Conservation (phyloP, 2,797 vertebrate genomes). For the Jordanella pulchra region DNA sequence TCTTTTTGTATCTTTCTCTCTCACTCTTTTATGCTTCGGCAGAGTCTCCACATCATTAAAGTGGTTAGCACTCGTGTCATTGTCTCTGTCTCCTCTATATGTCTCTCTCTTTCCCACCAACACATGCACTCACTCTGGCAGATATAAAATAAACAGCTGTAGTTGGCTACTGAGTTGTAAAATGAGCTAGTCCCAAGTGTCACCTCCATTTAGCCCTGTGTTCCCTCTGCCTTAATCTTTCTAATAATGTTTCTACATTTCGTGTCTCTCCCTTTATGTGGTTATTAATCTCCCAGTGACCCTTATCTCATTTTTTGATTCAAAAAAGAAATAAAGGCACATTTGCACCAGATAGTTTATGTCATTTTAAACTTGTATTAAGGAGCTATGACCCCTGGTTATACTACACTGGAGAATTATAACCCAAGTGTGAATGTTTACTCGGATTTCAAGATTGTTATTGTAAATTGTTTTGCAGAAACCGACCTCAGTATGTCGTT, state of each 20-base stretch:
- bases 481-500: too few species aligned
- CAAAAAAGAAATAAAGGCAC: conserved; percentile 7
- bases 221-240: conserved; percentile 4
- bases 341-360: not conserved
- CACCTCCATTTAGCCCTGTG: conserved; percentile 6
- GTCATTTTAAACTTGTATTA: not conserved
- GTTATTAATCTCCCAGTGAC: conserved; percentile 14
- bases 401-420: not conserved
- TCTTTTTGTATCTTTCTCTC: conserved; percentile 12
- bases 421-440: not conserved
- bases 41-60: conserved; percentile 28
- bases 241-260: not conserved
- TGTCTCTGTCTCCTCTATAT: not conserved
- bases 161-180: conserved; percentile 16
- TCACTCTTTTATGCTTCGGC: conserved; percentile 19
- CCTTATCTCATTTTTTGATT: not conserved
- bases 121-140: conserved; percentile 4
- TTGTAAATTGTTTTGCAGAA: not conserved
- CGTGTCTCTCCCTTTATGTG: not conserved
- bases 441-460: not conserved
- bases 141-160: conserved; percentile 27
- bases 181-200: conserved; percentile 11
- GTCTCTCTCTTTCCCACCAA: not conserved
- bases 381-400: not conserved
- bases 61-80: conserved; percentile 26